phyloP scores from a whole-genome alignment of 2,888 invertebrate genomes.

The Drosophila conformis region DNA sequence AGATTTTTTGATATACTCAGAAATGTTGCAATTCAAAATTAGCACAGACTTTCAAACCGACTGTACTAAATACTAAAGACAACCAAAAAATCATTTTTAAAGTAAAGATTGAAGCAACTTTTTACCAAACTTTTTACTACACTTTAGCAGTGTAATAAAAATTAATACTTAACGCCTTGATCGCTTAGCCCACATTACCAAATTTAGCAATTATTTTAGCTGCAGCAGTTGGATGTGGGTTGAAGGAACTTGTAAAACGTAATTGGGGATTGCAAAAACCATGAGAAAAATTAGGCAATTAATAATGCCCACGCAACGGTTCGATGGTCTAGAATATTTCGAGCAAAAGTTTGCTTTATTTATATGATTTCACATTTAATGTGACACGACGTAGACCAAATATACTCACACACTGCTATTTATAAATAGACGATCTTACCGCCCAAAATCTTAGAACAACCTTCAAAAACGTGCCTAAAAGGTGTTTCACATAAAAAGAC shows the following conservation, averaged over 20 bases:
- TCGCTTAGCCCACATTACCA: constrained; percentile 17
- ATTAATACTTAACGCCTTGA: constrained; percentile 1
- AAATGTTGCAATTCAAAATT: neutral
- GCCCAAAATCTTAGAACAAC: neutral
- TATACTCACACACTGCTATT: constrained; percentile 34
- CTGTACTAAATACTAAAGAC: neutral
- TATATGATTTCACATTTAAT: constrained; percentile 1
- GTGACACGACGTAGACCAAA: constrained; percentile 30
- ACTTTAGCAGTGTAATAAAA: constrained; percentile 1
- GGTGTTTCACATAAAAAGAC: neutral
- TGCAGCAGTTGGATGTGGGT: constrained; percentile 7
- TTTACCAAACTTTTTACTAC: neutral
- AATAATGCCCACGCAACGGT: constrained; percentile 38
- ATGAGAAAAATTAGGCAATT: constrained; percentile 16
- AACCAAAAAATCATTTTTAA: neutral
- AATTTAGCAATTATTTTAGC: constrained; percentile 13
- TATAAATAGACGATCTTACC: constrained; percentile 8
- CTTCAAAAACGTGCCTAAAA: neutral
- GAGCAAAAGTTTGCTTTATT: constrained; percentile 2
- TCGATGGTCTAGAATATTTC: constrained; percentile 18
- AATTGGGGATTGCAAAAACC: constrained; percentile 6
- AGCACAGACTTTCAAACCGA: neutral
- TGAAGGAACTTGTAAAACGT: constrained; percentile 15
- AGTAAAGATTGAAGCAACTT: constrained; percentile 2
- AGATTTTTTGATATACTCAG: neutral